Evolutionary conservation across 2,113 vertebrate genomes (phyloP), one percentile per base, ranked within the genome.

Genomic region (Sinocyclocheilus maitianheensis): DNA sequence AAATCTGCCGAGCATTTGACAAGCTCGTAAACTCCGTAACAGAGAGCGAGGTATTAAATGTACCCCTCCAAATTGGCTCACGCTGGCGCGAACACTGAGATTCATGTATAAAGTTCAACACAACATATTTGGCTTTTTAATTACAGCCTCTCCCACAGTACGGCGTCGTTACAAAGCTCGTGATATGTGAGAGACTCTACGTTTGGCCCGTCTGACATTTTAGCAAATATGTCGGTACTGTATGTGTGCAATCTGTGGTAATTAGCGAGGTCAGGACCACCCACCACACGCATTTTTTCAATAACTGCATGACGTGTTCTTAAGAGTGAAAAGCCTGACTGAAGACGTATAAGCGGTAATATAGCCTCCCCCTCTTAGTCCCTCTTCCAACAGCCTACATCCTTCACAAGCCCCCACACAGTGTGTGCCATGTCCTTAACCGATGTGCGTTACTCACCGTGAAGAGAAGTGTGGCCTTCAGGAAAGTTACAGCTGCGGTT

Each of bases 331-430:
- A 84, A 74, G 12, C 20, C 81, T 0, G 34, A 60, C 34, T 37
- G 53, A 84, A 74, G 69, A 40, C 51, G 14, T 43, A 84, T 16
- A 74, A 74, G 43, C 30, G 26, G 83, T 60, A 81, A 86, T 83
- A 83, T 69, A 83, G 78, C 53, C 51, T 72, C 77, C 58, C 88
- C 67, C 85, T 87, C 76, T 67, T 85, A 51, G 40, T 79, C 76
- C 75, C 71, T 67, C 67, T 34, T 84, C 79, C 74, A 65, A 77
- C 72, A 88, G 63, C 69, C 69, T 77, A 81, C 83, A 85, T 81
- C 58, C 40, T 87, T 87, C 86, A 89, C 81, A 24, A 87, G 84
- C 88, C 84, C 81, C 88, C 88, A 89, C 89, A 86, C 86, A 86
- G 58, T 69, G 85, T 72, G 43, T 84, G 89, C 84, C 67, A 72